Base-by-base conservation (phyloP, 1,140 invertebrate genomes). In the Stratiolaelaps scimitus region DNA sequence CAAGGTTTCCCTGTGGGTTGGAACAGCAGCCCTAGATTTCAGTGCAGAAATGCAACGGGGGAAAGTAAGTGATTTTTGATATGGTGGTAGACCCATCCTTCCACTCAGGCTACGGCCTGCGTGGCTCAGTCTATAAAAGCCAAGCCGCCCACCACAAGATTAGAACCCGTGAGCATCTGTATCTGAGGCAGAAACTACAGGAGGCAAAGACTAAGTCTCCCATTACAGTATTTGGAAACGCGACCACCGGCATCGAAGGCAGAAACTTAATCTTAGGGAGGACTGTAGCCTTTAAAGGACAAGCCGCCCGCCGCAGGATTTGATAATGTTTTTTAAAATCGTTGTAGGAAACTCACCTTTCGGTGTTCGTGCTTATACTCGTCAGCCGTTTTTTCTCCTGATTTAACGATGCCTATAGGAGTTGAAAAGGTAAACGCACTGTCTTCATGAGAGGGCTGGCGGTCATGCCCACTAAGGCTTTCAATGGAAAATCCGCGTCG, bases 401-500 rank as follows among this genome's bases (percentile, higher is more conserved):
- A 26, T 10, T 60, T 60, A 15, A 60, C 26, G 10, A 20, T 48
- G 47, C 34, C 34, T 4, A 23, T 26, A 17, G 20, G 34, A 34
- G 23, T 15, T 2, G 53, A 34, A 26, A 60, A 60, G 23, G 26
- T 15, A 17, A 29, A 29, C 15, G 26, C 53, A 26, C 53, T 26
- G 26, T 60, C 53, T 40, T 40, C 34, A 40, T 40, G 5, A 40
- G 34, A 40, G 10, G 34, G 5, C 10, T 40, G 34, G 34, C 10
- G 34, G 5, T 40, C 34, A 40, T 40, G 34, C 10, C 34, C 34
- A 40, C 34, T 40, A 5, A 60, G 53, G 23, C 53, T 60, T 26
- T 60, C 53, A 17, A 60, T 60, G 53, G 53, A 60, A 34, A 60
- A 60, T 17, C 53, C 53, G 6, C 53, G 26, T 29, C 53, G 53